phyloP scores from a whole-genome alignment of 2,888 invertebrate species.

The Strigamia crassipes region DNA sequence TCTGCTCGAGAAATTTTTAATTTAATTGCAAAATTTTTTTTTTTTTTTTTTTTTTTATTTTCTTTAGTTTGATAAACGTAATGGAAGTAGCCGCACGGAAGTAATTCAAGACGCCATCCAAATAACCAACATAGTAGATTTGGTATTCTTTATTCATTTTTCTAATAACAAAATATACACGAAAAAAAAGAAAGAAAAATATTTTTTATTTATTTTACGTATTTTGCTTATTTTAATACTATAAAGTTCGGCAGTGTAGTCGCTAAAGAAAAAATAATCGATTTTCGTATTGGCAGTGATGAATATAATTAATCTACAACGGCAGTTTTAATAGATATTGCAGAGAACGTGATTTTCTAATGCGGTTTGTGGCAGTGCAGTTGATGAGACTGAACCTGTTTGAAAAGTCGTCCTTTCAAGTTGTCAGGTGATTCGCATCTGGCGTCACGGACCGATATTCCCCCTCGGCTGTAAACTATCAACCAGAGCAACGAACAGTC shows the following conservation, averaged over 20 bases:
- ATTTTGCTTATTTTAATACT: not conserved
- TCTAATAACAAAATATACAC: not conserved
- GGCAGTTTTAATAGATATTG: slow-evolving; percentile 29
- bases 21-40: not conserved
- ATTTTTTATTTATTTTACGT: not conserved
- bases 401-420: slow-evolving; percentile 46
- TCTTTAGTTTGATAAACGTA: slow-evolving; percentile 79
- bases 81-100: slow-evolving; percentile 83
- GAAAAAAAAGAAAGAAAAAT: not conserved
- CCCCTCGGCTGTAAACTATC: not conserved
- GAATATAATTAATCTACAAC: not conserved
- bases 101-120: slow-evolving; percentile 94
- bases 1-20: slow-evolving; percentile 21
- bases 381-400: slow-evolving; percentile 44
- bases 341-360: not conserved
- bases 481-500: slow-evolving; percentile 49
- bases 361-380: slow-evolving; percentile 45
- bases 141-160: slow-evolving; percentile 65
- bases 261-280: not conserved
- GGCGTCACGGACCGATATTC: slow-evolving; percentile 43
- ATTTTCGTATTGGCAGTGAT: not conserved
- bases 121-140: slow-evolving; percentile 95
- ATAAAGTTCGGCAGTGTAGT: not conserved
- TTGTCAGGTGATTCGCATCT: slow-evolving; percentile 45
- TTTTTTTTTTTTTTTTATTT: slow-evolving; percentile 45